Conservation (phyloP, 2,113 vertebrate genomes). For the Spheniscus mendiculus region DNA sequence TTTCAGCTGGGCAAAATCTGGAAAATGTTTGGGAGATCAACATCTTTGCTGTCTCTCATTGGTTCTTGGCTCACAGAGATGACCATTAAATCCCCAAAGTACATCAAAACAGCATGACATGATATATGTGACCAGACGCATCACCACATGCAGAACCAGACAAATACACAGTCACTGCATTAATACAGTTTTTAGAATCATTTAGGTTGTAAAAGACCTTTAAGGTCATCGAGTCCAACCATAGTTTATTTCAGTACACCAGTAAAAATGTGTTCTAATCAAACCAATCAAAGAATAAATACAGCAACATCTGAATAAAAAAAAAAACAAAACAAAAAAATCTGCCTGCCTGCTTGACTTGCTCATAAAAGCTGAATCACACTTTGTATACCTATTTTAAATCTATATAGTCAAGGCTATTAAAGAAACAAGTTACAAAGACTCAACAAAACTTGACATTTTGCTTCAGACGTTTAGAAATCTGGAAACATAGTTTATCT, state of each 20-base stretch:
- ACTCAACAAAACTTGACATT: neutral
- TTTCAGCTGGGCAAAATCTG: neutral
- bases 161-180: neutral
- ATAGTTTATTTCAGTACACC: neutral
- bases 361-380: neutral
- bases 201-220: neutral
- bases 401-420: neutral
- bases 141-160: neutral
- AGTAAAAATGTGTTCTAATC: neutral
- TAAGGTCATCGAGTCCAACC: rapidly evolving
- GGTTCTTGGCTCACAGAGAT: neutral
- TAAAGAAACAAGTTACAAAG: neutral
- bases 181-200: neutral
- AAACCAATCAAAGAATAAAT: neutral
- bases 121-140: neutral
- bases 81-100: neutral
- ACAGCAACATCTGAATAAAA: neutral
- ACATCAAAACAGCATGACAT: neutral
- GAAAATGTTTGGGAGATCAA: neutral
- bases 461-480: neutral
- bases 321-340: too few species aligned
- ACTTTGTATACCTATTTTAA: neutral
- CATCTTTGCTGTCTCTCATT: neutral
- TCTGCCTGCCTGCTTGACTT: neutral
- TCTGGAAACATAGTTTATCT: neutral